Evolutionary conservation across 2,113 vertebrate genomes (phyloP).

Genomic region (Lucifuga dentata): DNA sequence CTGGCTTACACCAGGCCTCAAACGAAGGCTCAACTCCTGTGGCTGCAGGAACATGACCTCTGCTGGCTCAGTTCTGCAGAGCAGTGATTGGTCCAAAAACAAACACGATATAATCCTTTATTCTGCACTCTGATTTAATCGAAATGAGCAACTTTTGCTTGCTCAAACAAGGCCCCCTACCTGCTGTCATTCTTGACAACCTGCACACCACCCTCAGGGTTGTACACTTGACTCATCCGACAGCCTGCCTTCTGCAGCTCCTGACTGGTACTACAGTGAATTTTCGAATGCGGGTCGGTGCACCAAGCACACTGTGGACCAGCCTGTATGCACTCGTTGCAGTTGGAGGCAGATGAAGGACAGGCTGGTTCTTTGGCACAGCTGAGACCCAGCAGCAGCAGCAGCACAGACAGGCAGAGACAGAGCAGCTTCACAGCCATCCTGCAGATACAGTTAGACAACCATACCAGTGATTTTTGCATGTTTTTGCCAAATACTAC

Average conservation of each 20-base stretch:
- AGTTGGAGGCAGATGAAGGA: conserved; percentile 32
- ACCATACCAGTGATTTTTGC: too few species aligned
- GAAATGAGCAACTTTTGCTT: too few species aligned
- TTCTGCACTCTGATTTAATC: not conserved
- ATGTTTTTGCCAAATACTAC: too few species aligned
- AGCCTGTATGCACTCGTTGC: conserved; percentile 59
- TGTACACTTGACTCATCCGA: conserved; percentile 4
- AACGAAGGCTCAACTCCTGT: conserved; percentile 37
- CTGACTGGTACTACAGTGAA: conserved; percentile 37
- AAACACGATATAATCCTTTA: not conserved
- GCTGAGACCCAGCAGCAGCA: conserved; percentile 9
- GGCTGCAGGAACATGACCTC: conserved; percentile 40
- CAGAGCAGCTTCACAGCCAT: conserved; percentile 51
- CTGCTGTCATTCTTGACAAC: conserved; percentile 41
- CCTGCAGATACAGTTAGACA: conserved; percentile 16
- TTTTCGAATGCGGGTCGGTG: not conserved
- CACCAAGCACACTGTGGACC: conserved; percentile 65
- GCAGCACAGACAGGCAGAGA: conserved; percentile 40
- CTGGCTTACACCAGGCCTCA: conserved; percentile 60
- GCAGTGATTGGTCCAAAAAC: too few species aligned
- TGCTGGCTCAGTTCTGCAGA: conserved; percentile 5
- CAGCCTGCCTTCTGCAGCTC: conserved; percentile 47
- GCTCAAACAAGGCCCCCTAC: conserved; percentile 24
- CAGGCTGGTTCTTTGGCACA: conserved; percentile 24
- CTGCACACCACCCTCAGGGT: conserved; percentile 37